Conservation (phyloP, 2,888 invertebrate species). For the Pseudococcus longispinus region DNA sequence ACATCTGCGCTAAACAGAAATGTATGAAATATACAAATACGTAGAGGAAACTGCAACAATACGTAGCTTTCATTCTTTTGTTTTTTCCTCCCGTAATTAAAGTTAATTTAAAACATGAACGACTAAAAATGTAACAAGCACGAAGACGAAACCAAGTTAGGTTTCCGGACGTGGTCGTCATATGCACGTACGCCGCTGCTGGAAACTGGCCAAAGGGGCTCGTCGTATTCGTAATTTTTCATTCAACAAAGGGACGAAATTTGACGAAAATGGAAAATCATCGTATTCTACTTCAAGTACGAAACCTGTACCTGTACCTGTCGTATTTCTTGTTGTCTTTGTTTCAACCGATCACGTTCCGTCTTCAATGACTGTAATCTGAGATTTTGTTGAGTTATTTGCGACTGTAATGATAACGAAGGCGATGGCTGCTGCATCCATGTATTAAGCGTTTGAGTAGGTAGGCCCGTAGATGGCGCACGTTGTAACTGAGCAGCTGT, state of each 20-base stretch:
- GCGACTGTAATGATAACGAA: conserved; percentile 63
- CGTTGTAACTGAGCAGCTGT: conserved; percentile 68
- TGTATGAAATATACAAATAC: not conserved
- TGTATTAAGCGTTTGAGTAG: conserved; percentile 63
- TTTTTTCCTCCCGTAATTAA: conserved; percentile 9
- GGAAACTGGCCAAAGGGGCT: conserved; percentile 5
- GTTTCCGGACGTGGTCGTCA: not conserved
- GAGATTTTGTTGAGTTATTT: conserved; percentile 77
- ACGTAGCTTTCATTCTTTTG: conserved; percentile 3
- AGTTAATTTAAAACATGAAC: conserved; percentile 19
- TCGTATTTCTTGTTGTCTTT: conserved; percentile 87
- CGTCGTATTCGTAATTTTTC: not conserved
- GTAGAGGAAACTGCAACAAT: conserved; percentile 25
- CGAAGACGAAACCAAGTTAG: conserved; percentile 1
- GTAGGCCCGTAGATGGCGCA: conserved; percentile 68
- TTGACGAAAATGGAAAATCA: not conserved
- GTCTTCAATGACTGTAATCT: conserved; percentile 83
- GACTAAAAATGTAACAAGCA: conserved; percentile 16
- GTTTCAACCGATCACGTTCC: conserved; percentile 86
- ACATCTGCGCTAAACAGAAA: not conserved
- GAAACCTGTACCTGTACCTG: conserved; percentile 68
- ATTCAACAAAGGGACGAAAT: not conserved
- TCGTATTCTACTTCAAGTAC: not conserved
- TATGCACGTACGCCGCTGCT: not conserved
- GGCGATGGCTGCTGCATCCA: conserved; percentile 67